Base-by-base conservation (phyloP, 2,113 vertebrate genomes). In the Tragelaphus buxtoni region DNA sequence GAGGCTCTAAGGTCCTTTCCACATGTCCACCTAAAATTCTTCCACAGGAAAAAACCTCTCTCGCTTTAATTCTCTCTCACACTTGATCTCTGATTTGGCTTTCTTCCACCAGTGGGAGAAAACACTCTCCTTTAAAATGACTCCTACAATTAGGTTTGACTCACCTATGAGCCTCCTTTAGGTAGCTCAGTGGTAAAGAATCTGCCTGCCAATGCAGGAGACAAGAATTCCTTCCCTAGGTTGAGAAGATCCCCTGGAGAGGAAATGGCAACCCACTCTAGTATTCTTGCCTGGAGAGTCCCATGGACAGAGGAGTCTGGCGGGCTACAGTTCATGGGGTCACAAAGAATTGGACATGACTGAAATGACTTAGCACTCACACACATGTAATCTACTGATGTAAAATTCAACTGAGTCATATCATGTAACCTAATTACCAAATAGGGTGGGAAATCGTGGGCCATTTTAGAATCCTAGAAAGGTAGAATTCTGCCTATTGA, bases 371-470 rank as follows among this genome's bases (percentile, higher is more conserved):
- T 74, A 13, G 6, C 69, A 13, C 39, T 42, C 6, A 1, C 26
- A n/a, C 3, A 80, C 3, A 58, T 11, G 60, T 4, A 92, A 47
- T 53, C 11, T 58, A 83, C 13, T 45, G 42, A 69, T 16, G 30
- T 53, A 58, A 86, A 55, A 3, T 6, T 79, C 24, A 84, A 35
- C 2, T 5, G 8, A 79, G 3, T 53, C 42, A 24, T 32, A 92
- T 94, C 7, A 32, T 4, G 20, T 18, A 82, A 51, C 13, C 8
- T 80, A 58, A 53, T 28, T 28, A 6, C 7, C 1, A 49, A 18
- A 49, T n/a, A 28, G 1, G 1, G 0, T 53, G 3, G 13, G 13
- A 11, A 47, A 76, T 69, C 5, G 1, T 55, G 45, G 47, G 3
- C 5, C 7, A 14, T 88, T 26, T 85, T 77, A 65, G 30, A 49